Evolutionary conservation across 2,888 invertebrate species (phyloP), one percentile per base, ranked within the genome.

Genomic region (Glaucopsyche alexis): DNA sequence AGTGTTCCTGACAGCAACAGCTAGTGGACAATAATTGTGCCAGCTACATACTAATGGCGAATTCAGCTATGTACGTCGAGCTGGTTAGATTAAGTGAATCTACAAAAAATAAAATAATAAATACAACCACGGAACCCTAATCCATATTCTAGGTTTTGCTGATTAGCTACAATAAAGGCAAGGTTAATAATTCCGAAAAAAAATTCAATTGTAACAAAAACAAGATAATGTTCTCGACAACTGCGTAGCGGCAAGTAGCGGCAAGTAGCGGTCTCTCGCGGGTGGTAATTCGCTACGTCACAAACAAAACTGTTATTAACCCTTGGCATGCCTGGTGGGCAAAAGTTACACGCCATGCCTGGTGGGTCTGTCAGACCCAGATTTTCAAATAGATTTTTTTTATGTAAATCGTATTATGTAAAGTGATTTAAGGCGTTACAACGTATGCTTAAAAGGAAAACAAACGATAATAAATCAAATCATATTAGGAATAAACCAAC

Each of bases 121-220:
- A 60, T 11, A 60, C 2, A 29, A 55, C 19, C 11, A 13, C 55
- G 19, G 4, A 19, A 55, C 19, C 19, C 11, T 55, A 29, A 55
- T 55, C 19, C 55, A 5, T 11, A 19, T 19, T 5, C 14, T 29
- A 60, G 29, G 60, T 60, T 60, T 55, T 55, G 16, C 55, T 55
- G 19, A 55, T 55, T 5, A 29, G 29, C 29, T 29, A 60, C 29
- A 60, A 60, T 60, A 38, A 60, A 38, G 38, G 60, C 60, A 60
- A 60, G 60, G 29, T 60, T 60, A 19, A 60, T 60, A 29, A 60
- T 60, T 29, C 60, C 29, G 14, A 29, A 29, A 60, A 60, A 60
- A 29, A 60, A 60, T 38, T 38, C 29, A 60, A 60, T 60, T 38
- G 13, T 13, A 13, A 60, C 19, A 14, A 38, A 29, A 29, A 60